Conservation (phyloP, 2,888 invertebrate genomes). For the Athalia circularis region DNA sequence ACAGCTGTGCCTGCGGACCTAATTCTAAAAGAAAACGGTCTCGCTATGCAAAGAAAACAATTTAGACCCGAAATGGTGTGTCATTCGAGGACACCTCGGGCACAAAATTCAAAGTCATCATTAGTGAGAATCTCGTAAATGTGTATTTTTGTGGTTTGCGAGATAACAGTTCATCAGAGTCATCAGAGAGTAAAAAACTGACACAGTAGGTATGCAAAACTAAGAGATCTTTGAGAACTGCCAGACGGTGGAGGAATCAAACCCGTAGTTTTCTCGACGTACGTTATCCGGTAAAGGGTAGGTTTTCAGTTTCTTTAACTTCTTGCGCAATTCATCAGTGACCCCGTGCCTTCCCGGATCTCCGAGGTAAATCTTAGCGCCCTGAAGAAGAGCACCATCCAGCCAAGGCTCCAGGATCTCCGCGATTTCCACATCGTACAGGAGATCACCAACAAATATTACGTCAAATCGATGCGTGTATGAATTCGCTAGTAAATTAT, state of each 20-base stretch:
- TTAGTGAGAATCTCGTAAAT: no score
- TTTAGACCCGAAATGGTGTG: no score
- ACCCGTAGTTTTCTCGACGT: slow-evolving; percentile 77
- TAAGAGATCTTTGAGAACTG: slow-evolving; percentile 51
- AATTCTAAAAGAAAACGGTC: no score
- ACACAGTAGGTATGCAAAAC: no score
- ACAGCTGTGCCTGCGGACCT: no score
- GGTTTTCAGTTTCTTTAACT: slow-evolving; percentile 71
- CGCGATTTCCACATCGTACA: slow-evolving; percentile 80
- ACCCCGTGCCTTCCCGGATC: slow-evolving; percentile 80
- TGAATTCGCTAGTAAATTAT: slow-evolving; percentile 74
- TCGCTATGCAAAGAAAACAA: no score
- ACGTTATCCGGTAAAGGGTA: slow-evolving; percentile 75
- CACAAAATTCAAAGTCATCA: no score
- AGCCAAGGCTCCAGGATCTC: slow-evolving; percentile 77
- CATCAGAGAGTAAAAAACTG: no score
- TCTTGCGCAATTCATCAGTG: slow-evolving; percentile 69
- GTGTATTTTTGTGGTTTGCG: no score
- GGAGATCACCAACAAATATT: slow-evolving; percentile 82
- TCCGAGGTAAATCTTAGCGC: slow-evolving; percentile 75
- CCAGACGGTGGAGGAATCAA: slow-evolving; percentile 76
- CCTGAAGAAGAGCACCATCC: slow-evolving; percentile 52
- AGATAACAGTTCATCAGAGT: no score
- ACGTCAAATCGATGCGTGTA: slow-evolving; percentile 74
- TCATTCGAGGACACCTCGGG: no score